These are phyloP conservation scores for Callopanchax toddi DNA, from an alignment of 2,113 vertebrate genomes.

Conservation along the genomic window DNA sequence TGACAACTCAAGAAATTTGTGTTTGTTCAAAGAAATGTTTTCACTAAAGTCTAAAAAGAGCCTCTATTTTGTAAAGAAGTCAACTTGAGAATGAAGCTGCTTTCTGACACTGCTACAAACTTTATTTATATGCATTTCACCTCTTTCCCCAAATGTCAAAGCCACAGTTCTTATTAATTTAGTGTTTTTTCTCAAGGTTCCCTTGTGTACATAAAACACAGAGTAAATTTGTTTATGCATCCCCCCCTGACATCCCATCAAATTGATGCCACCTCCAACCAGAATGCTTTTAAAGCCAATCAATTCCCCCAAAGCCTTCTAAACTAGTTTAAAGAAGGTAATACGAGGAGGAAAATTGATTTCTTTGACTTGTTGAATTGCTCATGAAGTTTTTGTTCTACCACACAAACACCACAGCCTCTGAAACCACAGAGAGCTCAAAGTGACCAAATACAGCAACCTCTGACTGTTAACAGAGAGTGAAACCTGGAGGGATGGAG, in stretches of 20 bases:
- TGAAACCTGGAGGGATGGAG: constrained; percentile 15
- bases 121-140: constrained; percentile 3
- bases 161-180: constrained; percentile 16
- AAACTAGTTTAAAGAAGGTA: constrained; percentile 26
- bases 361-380: constrained; percentile 17
- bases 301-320: constrained; percentile 32
- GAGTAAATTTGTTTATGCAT: constrained; percentile 15
- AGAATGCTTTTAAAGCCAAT: constrained; percentile 37
- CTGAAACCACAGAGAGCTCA: background rate
- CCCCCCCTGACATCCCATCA: constrained; percentile 33
- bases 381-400: constrained; percentile 9
- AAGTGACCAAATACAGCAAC: constrained; percentile 11
- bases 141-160: constrained; percentile 21
- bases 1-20: no score
- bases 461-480: constrained; percentile 11
- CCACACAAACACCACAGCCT: background rate
- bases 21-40: no score
- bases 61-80: background rate
- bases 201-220: constrained; percentile 46
- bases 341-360: background rate
- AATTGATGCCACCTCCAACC: constrained; percentile 39
- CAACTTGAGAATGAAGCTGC: constrained; percentile 20
- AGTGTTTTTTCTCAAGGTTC: constrained; percentile 22
- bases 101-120: constrained; percentile 3
- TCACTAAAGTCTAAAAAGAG: no score